Evolutionary conservation across 1,140 invertebrate genomes (phyloP), one percentile per base, ranked within the genome.

Genomic region (Dendrolimus punctatus): DNA sequence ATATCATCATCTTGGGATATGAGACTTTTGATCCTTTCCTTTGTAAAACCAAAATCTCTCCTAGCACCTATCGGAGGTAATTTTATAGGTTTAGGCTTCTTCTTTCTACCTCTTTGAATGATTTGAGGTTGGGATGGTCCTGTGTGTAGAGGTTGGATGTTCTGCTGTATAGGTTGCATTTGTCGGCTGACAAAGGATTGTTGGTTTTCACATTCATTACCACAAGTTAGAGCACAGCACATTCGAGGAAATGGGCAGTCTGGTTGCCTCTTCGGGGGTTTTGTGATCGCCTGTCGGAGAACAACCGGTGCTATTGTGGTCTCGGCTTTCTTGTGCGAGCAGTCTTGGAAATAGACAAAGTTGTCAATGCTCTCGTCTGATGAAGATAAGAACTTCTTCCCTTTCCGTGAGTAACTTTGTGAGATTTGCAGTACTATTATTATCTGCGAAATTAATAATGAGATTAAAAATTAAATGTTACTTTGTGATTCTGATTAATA

Each of bases 331-430:
- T 75, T 79, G 39, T 76, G 71, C 40, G 79, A 73, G 45, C 74
- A 85, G 46, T 85, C 79, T 58, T 81, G 71, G 46, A 76, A 85
- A 40, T 82, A 85, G 0, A 85, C 46, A 1, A 85, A 62, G 40
- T 82, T 85, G 44, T 85, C 81, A 39, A 85, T 77, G 39, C 79
- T 82, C 45, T 80, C 73, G 6, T 73, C 79, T 55, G 77, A 76
- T 8, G 76, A 75, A n/a, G 68, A 68, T 0, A 37, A 37, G 7
- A 64, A 59, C 42, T 64, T 73, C 45, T 23, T 51, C 4, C 45
- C 36, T 37, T 38, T 40, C 46, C 7, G 51, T 41, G 46, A 10
- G 43, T 40, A 2, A 64, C 43, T 51, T 8, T 52, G 48, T 2
- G 66, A 54, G 5, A 71, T 48, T 38, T 74, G 65, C 3, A 76